Percentiles rank a stretch among this genome's conserved stretches.
Evolutionary conservation across 1,140 invertebrate species (phyloP).

Genomic region (Aphis gossypii): DNA sequence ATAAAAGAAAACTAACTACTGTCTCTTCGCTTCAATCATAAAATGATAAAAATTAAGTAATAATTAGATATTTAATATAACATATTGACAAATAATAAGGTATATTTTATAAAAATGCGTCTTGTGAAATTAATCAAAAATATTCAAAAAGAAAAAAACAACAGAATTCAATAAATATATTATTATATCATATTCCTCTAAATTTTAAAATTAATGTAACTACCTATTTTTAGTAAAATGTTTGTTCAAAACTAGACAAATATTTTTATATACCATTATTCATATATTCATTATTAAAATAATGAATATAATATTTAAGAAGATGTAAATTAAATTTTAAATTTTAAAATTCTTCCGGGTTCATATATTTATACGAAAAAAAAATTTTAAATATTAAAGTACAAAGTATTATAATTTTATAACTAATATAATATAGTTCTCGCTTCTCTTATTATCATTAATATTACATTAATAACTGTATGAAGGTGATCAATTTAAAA

Average conservation of each 20-base stretch:
- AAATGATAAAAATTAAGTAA: background rate
- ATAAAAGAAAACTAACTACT: constrained; percentile 13
- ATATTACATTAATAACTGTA: background rate
- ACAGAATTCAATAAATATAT: background rate
- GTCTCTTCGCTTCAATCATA: background rate
- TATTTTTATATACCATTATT: background rate
- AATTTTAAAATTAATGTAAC: too few relatives aligned
- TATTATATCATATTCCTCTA: background rate
- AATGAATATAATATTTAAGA: background rate
- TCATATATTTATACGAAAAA: background rate
- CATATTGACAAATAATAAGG: too few relatives aligned
- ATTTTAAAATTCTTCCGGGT: background rate
- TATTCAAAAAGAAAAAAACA: background rate
- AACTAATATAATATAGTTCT: background rate
- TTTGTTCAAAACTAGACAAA: background rate
- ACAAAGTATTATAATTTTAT: background rate
- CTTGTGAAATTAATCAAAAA: background rate
- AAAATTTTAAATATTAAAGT: background rate
- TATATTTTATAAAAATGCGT: background rate
- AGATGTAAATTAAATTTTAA: background rate
- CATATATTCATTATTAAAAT: background rate
- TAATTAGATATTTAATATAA: background rate
- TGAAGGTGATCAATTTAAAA: too few relatives aligned
- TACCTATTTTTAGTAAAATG: background rate
- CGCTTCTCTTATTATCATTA: background rate